These are phyloP conservation scores for Xenopus borealis DNA, from an alignment of 2,113 vertebrate genomes.

Conservation along the genomic window DNA sequence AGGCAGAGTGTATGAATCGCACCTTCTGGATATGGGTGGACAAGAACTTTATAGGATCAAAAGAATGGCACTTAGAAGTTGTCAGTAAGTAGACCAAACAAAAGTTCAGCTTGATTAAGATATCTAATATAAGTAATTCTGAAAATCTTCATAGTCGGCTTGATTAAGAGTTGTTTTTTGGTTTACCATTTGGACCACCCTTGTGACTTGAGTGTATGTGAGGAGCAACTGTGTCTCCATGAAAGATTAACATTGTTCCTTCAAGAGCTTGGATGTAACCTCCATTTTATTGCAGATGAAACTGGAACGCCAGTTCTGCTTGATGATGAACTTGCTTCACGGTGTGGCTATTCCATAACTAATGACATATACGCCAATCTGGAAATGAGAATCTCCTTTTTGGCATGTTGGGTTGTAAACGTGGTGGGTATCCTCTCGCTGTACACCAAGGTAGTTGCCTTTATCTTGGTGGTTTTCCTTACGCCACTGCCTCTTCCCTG, in stretches of 20 bases:
- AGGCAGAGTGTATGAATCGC: conserved; percentile 35
- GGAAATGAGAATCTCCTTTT: conserved; percentile 40
- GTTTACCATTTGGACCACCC: too few relatives aligned
- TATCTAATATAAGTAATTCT: too few relatives aligned
- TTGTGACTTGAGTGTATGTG: too few relatives aligned
- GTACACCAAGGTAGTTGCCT: too few relatives aligned
- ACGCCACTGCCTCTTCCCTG: too few relatives aligned
- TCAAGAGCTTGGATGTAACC: too few relatives aligned
- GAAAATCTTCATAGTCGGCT: too few relatives aligned
- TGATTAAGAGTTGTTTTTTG: too few relatives aligned
- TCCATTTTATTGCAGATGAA: conserved; percentile 1
- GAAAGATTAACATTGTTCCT: too few relatives aligned
- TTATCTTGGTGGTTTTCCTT: too few relatives aligned
- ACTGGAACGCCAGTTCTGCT: not conserved
- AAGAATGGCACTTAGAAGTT: conserved; percentile 29
- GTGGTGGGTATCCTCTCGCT: conserved; percentile 11
- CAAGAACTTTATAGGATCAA: conserved; percentile 16
- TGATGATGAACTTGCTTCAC: not conserved
- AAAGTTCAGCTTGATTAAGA: too few relatives aligned
- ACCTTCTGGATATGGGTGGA: conserved; percentile 47
- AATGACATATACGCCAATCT: conserved; percentile 29
- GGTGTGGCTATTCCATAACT: conserved; percentile 39
- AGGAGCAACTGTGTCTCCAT: too few relatives aligned
- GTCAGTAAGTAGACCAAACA: conserved; percentile 32
- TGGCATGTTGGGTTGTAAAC: conserved; percentile 42